Conservation (phyloP, 2,113 vertebrate species). For the Coptodon rendalli region DNA sequence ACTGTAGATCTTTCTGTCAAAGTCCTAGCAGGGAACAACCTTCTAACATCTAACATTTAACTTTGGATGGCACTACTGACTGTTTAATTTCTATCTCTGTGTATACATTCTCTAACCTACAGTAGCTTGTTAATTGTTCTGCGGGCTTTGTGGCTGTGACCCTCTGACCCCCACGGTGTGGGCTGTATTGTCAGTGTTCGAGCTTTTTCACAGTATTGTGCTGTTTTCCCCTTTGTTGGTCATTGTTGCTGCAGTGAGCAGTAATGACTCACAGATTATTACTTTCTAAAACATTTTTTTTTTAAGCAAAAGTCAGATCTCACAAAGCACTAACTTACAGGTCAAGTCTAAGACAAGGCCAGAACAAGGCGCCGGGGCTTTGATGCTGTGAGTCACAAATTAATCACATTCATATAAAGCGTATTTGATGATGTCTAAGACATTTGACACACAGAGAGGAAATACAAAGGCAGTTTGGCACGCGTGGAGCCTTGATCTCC, state of each 20-base stretch:
- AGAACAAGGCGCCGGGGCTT: not conserved
- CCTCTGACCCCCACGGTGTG: constrained; percentile 3
- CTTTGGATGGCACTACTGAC: not conserved
- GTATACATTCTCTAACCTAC: not conserved
- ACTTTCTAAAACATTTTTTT: not conserved
- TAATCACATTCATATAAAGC: not conserved
- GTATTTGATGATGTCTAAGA: not conserved
- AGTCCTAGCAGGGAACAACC: not conserved
- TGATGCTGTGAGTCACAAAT: not conserved
- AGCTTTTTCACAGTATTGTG: constrained; percentile 33
- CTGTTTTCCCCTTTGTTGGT: constrained; percentile 1
- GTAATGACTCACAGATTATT: not conserved
- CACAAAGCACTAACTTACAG: not conserved
- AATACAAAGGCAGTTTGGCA: not conserved
- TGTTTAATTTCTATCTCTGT: not conserved
- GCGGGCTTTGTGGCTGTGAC: not conserved
- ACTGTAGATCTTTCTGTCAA: not conserved
- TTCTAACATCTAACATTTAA: not conserved
- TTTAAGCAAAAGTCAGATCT: not conserved
- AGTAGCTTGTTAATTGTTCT: not conserved
- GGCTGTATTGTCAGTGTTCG: not conserved
- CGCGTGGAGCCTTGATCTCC: not conserved
- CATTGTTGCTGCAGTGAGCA: constrained; percentile 9
- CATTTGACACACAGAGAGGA: not conserved
- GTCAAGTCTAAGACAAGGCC: constrained; percentile 11